Base-by-base conservation (phyloP, 2,797 vertebrate species). In the Pseudochirops corinnae region DNA sequence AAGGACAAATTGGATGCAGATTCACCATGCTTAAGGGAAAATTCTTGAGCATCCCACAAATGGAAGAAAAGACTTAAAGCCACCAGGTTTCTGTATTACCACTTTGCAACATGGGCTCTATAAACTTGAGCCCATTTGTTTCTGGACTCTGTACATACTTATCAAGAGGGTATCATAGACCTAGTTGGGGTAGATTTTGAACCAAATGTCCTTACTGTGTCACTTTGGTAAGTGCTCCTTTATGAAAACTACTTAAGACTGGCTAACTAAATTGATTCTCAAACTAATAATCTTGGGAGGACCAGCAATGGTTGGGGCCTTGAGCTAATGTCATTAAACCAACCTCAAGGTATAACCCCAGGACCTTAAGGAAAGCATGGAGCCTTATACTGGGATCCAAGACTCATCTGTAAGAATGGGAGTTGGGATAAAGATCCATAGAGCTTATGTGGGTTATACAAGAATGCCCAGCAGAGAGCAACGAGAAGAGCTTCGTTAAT, bases 401-500 rank as follows among this genome's bases (percentile, higher is more conserved):
- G 18, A 87, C 24, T 87, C 74, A 46, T 46, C 21, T 82, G 39
- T 50, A 87, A 87, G 74, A 50, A 46, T 50, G 39, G 31, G 7
- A 50, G n/a, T 26, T 87, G 74, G 74, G 9, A 46, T 50, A 87
- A 87, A 24, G 39, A 24, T 50, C 39, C 21, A 50, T 26, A 50
- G 10, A 50, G 21, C 39, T 87, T 24, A 74, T 24, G 39, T 82
- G n/a, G 6, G n/a, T 1, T 82, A 24, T 46, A 50, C 24, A 87
- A 87, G 10, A 9, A 55, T 94, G 4, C 18, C 26, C 0, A 91
- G 46, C 92, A 50, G 56, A 95, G 93, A 93, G 56, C 26, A 56
- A 26, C 60, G 52, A 74, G 93, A 95, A 56, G 33, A 93, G 24
- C 39, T 95, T 93, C 52, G 93, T 93, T 93, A 74, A 60, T 7